Evolutionary conservation across 2,113 vertebrate genomes (phyloP).

Genomic region (Stigmatopora nigra): DNA sequence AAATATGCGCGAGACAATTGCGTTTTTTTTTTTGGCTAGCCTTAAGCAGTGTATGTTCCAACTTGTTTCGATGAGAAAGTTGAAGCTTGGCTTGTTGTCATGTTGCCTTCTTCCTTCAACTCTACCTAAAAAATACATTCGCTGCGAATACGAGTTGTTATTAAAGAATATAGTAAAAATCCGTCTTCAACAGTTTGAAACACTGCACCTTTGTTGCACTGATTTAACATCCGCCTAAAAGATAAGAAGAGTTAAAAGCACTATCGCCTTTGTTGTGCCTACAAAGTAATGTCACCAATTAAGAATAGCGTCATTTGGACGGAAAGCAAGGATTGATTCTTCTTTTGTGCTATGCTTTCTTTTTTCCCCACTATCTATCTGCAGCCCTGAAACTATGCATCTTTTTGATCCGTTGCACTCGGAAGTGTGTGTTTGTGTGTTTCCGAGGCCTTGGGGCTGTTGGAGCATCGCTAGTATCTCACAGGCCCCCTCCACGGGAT

Average conservation of each 20-base stretch:
- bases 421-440: constrained; percentile 22
- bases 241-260: constrained; percentile 18
- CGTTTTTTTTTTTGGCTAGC: not conserved
- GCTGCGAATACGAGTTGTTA: not conserved
- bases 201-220: constrained; percentile 20
- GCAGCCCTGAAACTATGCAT: constrained; percentile 49
- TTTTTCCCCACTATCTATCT: constrained; percentile 41
- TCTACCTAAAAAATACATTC: not conserved
- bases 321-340: constrained; percentile 22
- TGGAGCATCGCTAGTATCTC: constrained; percentile 55
- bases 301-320: constrained; percentile 13
- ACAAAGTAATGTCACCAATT: constrained; percentile 33
- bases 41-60: not conserved
- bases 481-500: constrained; percentile 50
- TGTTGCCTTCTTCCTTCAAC: not conserved
- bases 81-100: constrained; percentile 2
- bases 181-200: not conserved
- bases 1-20: not conserved
- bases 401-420: constrained; percentile 52
- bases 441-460: constrained; percentile 34
- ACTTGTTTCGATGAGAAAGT: not conserved
- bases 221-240: constrained; percentile 22
- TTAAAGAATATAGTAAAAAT: not conserved
- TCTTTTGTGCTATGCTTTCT: constrained; percentile 21
- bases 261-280: constrained; percentile 19